A percentile compares a stretch with the other conserved stretches of the same genome.
Evolutionary conservation across 2,888 invertebrate genomes (phyloP).

Genomic region (Clunio marinus): DNA sequence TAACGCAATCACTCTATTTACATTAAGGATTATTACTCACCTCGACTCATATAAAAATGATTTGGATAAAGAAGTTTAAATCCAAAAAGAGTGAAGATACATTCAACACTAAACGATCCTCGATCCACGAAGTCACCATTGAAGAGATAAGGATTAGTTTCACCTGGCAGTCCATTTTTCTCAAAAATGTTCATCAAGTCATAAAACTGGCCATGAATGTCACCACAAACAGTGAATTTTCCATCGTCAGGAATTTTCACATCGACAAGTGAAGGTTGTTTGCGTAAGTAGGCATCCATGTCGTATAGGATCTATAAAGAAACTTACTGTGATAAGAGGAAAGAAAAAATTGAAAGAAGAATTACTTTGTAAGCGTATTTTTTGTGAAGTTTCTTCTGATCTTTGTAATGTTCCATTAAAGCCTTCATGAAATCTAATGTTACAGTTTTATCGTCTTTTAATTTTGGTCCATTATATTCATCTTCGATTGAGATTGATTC

Average conservation of each 20-base stretch:
- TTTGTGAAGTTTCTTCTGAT: slow-evolving; percentile 88
- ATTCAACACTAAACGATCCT: slow-evolving; percentile 98
- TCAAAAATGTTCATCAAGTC: slow-evolving; percentile 97
- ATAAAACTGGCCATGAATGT: slow-evolving; percentile 98
- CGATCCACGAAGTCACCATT: slow-evolving; percentile 99
- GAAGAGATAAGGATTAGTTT: slow-evolving; percentile 90
- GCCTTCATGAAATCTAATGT: slow-evolving; percentile 84
- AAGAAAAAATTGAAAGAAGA: slow-evolving; percentile 26
- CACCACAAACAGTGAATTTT: slow-evolving; percentile 97
- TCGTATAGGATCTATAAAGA: slow-evolving; percentile 73
- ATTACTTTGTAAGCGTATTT: slow-evolving; percentile 93
- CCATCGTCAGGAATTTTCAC: slow-evolving; percentile 77
- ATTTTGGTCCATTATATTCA: slow-evolving; percentile 84
- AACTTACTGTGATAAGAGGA: slow-evolving; percentile 7
- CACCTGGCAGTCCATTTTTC: slow-evolving; percentile 91
- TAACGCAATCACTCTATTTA: no score
- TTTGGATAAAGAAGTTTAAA: slow-evolving; percentile 94
- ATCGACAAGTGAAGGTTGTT: slow-evolving; percentile 84
- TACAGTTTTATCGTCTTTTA: slow-evolving; percentile 77
- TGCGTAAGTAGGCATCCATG: slow-evolving; percentile 76
- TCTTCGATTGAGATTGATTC: slow-evolving; percentile 92
- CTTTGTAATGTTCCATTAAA: slow-evolving; percentile 83
- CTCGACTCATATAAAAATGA: slow-evolving; percentile 96
- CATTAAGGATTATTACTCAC: slow-evolving; percentile 54
- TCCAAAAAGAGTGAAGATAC: slow-evolving; percentile 94